A percentile compares a stretch with the other conserved stretches of the same genome.
Evolutionary conservation across 2,797 vertebrate genomes (phyloP).

Genomic region (Leucoraja ocellata): DNA sequence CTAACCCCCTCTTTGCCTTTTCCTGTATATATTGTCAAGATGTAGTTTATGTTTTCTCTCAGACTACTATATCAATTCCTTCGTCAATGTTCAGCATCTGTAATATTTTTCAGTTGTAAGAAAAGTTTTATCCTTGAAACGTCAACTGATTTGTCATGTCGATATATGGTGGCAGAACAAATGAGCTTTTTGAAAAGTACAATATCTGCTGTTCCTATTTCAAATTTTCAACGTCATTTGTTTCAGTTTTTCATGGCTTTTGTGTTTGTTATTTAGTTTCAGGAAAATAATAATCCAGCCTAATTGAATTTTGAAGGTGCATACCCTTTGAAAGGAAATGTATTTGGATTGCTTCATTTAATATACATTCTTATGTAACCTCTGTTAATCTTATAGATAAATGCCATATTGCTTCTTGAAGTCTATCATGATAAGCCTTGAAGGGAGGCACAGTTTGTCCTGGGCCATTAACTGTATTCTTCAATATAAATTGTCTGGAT

Average conservation of each 20-base stretch:
- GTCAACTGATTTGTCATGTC: not conserved
- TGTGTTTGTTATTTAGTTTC: not conserved
- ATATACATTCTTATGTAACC: not conserved
- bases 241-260: not conserved
- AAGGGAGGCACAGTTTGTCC: not conserved
- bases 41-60: not conserved
- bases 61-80: not conserved
- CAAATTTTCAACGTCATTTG: not conserved
- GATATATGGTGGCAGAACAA: not conserved
- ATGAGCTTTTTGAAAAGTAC: not conserved
- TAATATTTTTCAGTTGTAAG: not conserved
- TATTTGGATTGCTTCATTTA: not conserved
- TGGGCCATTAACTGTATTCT: not conserved
- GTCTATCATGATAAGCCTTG: not conserved
- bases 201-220: not conserved
- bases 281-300: not conserved
- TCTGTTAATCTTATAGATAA: not conserved
- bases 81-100: not conserved
- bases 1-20: not conserved
- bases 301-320: not conserved
- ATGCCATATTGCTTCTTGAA: not conserved
- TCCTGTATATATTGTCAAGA: not conserved
- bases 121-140: not conserved
- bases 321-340: not conserved
- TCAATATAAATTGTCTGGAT: not conserved